phyloP scores from a whole-genome alignment of 1,140 invertebrate genomes.

The Sarcophaga bullata region DNA sequence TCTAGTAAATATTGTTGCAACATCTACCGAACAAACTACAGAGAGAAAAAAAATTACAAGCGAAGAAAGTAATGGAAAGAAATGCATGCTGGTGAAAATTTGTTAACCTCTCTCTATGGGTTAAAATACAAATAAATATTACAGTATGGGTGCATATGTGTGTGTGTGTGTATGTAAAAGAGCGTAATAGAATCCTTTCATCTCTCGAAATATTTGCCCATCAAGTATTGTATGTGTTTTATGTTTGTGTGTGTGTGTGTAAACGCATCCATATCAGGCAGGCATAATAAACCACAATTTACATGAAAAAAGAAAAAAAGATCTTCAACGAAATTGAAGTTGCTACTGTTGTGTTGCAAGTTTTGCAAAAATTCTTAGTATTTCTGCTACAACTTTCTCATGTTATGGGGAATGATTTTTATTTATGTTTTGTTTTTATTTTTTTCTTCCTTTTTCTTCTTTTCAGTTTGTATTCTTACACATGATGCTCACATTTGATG shows the following conservation, averaged over 20 bases:
- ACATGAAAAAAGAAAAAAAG: conserved; percentile 28
- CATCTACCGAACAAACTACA: too few species aligned
- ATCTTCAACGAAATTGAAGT: conserved; percentile 6
- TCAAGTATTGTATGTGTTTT: background rate
- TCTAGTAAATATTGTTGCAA: background rate
- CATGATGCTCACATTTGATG: conserved; percentile 12
- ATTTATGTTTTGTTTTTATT: background rate
- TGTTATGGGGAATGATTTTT: background rate
- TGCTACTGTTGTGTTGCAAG: background rate
- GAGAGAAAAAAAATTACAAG: too few species aligned
- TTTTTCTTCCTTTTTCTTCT: background rate
- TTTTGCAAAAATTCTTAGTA: conserved; percentile 7
- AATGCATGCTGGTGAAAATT: conserved; percentile 26
- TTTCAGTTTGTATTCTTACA: background rate
- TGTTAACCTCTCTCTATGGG: conserved; percentile 28
- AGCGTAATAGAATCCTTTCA: background rate
- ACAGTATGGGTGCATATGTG: background rate
- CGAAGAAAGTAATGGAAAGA: background rate
- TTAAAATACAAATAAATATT: background rate
- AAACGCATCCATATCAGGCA: background rate
- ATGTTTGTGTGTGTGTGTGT: background rate
- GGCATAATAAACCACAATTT: conserved; percentile 25
- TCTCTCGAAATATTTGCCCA: background rate
- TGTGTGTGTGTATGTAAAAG: background rate
- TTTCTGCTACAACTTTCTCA: background rate